Percentiles rank a stretch among this genome's conserved stretches.
phyloP scores from a whole-genome alignment of 2,888 invertebrate genomes.

The Drosophila greeni region DNA sequence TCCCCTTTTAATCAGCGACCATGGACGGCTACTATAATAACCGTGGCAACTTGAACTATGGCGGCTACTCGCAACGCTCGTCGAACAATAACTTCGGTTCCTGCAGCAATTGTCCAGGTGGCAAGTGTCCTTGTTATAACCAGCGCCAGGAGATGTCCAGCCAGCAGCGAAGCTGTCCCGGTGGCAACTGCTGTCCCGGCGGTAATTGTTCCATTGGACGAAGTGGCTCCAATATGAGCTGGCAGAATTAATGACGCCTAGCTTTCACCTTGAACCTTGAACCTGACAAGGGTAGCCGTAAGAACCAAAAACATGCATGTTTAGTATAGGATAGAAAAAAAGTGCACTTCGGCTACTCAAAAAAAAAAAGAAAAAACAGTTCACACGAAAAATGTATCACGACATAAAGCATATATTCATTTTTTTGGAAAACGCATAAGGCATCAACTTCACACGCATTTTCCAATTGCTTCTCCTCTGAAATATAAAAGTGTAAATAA shows the following conservation, averaged over 20 bases:
- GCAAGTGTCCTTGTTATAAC: slow-evolving; percentile 44
- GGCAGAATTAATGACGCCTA: slow-evolving; percentile 38
- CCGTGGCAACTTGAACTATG: neutral
- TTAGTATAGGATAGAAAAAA: no score
- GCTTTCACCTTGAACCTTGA: slow-evolving; percentile 4
- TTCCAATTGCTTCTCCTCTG: neutral
- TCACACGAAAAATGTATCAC: no score
- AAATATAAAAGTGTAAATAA: neutral
- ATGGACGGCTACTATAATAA: slow-evolving; percentile 43
- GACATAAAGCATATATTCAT: neutral
- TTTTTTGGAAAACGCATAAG: neutral
- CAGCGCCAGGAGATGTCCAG: neutral
- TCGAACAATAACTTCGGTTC: neutral
- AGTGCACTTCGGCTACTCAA: no score
- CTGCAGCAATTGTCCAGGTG: slow-evolving; percentile 44
- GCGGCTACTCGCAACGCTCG: slow-evolving; percentile 6
- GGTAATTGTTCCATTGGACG: slow-evolving; percentile 33
- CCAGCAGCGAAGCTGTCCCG: slow-evolving; percentile 33
- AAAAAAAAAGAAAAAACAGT: no score
- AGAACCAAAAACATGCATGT: no score
- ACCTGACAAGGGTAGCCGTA: neutral
- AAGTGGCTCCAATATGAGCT: slow-evolving; percentile 9
- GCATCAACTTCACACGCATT: no score
- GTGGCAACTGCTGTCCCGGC: slow-evolving; percentile 48
- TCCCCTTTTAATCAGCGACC: neutral